Evolutionary conservation across 2,888 invertebrate genomes (phyloP), one percentile per base, ranked within the genome.

Genomic region (Cataglyphis livida): DNA sequence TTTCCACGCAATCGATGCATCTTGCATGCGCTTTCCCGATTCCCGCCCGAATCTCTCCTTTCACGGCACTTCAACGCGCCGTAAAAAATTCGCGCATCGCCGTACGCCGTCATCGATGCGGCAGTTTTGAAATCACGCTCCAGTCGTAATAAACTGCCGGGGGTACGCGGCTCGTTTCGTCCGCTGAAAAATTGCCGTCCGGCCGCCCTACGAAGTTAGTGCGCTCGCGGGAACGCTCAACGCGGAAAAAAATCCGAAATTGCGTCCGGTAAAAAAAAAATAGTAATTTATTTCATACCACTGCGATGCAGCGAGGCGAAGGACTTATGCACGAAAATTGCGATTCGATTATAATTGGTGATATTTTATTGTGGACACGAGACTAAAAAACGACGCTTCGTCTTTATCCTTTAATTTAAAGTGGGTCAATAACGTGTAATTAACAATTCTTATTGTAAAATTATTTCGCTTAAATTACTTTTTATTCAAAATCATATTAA

Each of bases 41-140:
- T 66, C 28, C 28, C 41, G 9, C 66, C 15, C 76, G 21, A 32
- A 41, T 12, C 66, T 21, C 21, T 66, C 51, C n/a, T 66, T 78
- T 76, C n/a, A 57, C 54, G 76, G 28, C 41, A 76, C 65, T 76
- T 78, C 57, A 78, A 59, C 78, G 41, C 3, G 41, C 32, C 57
- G 68, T 1, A n/a, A 51, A 59, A 66, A 78, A 78, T 68, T 68
- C 35, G 32, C 35, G 54, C 66, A 25, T 21, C 41, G 35, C 65
- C 70, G 44, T 79, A n/a, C 44, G 18, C 59, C 78, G 59, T 79
- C 78, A 79, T 79, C 59, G 78, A 79, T 70, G 78, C 78, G 70
- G 70, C 78, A 79, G 70, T 79, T 70, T 79, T 59, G 78, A 48
- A 79, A 79, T 79, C 78, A 79, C 78, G 78, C 78, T 79, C 35